Conservation (phyloP, 2,113 vertebrate genomes). For the Psettodes erumei region DNA sequence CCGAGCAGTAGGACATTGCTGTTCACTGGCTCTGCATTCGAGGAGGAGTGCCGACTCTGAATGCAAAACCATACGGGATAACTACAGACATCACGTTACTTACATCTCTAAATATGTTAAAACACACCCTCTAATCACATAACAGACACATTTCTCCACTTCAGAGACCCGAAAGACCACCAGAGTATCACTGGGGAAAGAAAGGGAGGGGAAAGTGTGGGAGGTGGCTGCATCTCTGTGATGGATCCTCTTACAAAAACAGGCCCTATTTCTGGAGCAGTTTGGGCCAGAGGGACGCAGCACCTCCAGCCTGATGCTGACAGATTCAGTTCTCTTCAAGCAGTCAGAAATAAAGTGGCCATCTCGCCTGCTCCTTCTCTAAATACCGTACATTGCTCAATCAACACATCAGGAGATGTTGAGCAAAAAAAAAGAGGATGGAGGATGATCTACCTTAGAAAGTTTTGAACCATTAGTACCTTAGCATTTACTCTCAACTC, state of each 20-base stretch:
- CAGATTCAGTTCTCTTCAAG: conserved; percentile 59
- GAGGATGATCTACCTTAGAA: background rate
- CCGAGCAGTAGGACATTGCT: background rate
- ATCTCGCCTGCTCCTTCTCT: conserved; percentile 1
- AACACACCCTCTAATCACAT: conserved; percentile 57
- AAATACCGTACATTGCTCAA: conserved; percentile 25
- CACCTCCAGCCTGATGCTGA: conserved; percentile 24
- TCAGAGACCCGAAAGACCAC: conserved; percentile 52
- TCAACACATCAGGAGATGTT: conserved; percentile 39
- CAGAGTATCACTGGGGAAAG: conserved; percentile 39
- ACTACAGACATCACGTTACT: conserved; percentile 44
- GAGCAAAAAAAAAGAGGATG: background rate
- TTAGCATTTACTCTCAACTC: background rate
- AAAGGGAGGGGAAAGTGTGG: conserved; percentile 24
- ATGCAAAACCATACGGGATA: conserved; percentile 14
- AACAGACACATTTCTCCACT: conserved; percentile 54
- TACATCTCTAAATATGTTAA: conserved; percentile 30
- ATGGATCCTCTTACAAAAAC: conserved; percentile 78
- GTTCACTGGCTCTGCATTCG: background rate
- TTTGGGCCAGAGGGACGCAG: conserved; percentile 61
- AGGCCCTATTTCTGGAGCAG: conserved; percentile 78
- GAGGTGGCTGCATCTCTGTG: conserved; percentile 46
- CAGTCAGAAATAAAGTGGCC: conserved; percentile 55
- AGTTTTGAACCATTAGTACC: background rate
- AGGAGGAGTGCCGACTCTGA: background rate